Base-by-base conservation (phyloP, 1,140 invertebrate species). In the Megathymus violae region DNA sequence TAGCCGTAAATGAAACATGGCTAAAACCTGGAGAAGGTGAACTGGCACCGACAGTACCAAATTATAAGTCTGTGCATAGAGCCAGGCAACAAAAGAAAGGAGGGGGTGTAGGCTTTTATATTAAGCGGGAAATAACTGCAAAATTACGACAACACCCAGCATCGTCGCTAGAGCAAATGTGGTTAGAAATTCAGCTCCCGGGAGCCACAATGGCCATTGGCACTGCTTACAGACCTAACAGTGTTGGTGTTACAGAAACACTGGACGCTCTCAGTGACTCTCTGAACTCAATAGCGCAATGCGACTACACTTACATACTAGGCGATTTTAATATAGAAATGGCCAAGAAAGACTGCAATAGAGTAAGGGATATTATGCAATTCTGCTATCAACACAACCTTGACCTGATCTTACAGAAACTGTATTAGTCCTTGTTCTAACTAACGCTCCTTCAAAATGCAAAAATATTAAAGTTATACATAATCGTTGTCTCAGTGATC, bases 261-360 rank as follows among this genome's bases (percentile, higher is more conserved):
- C 9, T 70, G 0, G 67, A 69, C 14, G 47, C 64, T 10, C 14
- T 76, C 5, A 64, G 65, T n/a, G 68, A 70, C 9, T 62, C 63
- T 5, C 31, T 73, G 10, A 51, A 31, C 14, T 11, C 17, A 3
- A 43, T 71, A 15, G 34, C 48, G 19, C 14, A 38, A 1, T 67
- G 48, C 54, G 46, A 56, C 48, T 34, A 44, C 11, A 44, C 58
- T 11, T 64, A 36, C 52, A 3, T 71, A 3, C 13, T 72, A 1
- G 62, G 62, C 1, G 72, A 75, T 13, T 58, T 74, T 38, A 74
- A 75, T 52, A 47, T 74, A 3, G 58, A 71, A 44, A 31, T 61
- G 15, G 1, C 41, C 34, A 16, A 19, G 34, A 38, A 11, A 5
- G 47, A 61, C n/a, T 44, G 11, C 14, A 7, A 25, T 11, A 16